A percentile compares a stretch with the other conserved stretches of the same genome.
These are phyloP conservation scores for Cyprinodon brontotheroides DNA, from an alignment of 2,113 vertebrate genomes.

Conservation along the genomic window DNA sequence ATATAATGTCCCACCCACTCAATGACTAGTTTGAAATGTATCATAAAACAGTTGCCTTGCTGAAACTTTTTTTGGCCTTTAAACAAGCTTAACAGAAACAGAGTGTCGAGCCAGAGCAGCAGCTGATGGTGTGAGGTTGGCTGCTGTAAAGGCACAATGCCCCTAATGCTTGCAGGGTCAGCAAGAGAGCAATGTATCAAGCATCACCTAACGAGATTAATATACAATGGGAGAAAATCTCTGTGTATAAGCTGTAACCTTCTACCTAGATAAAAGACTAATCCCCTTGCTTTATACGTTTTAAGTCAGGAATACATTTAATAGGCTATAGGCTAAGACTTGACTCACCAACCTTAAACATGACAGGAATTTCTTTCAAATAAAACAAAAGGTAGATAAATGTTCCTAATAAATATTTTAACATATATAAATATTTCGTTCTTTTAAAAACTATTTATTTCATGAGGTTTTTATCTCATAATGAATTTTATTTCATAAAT, in stretches of 20 bases:
- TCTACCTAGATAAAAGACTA: constrained; percentile 37
- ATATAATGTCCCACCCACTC: constrained; percentile 43
- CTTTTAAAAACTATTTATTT: too few relatives aligned
- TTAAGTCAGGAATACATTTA: constrained; percentile 4
- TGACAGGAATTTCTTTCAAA: background rate
- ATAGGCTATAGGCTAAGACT: background rate
- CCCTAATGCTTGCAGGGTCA: constrained; percentile 34
- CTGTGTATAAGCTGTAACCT: constrained; percentile 12
- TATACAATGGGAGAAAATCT: constrained; percentile 22
- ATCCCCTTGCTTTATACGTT: constrained; percentile 22
- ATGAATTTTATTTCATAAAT: too few relatives aligned
- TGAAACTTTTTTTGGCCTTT: constrained; percentile 60
- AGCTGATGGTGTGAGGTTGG: constrained; percentile 13
- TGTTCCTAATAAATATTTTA: too few relatives aligned
- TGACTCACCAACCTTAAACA: background rate
- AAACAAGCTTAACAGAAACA: constrained; percentile 61
- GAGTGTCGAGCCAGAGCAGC: constrained; percentile 31
- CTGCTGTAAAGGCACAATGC: constrained; percentile 16
- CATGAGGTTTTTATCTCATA: too few relatives aligned
- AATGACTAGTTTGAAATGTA: constrained; percentile 55
- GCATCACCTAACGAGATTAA: constrained; percentile 34
- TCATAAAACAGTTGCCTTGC: constrained; percentile 61
- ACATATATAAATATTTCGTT: too few relatives aligned
- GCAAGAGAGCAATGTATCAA: constrained; percentile 42
- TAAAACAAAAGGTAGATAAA: background rate